These are phyloP conservation scores for Tholera decimalis DNA, from an alignment of 2,888 invertebrate genomes.

Conservation along the genomic window DNA sequence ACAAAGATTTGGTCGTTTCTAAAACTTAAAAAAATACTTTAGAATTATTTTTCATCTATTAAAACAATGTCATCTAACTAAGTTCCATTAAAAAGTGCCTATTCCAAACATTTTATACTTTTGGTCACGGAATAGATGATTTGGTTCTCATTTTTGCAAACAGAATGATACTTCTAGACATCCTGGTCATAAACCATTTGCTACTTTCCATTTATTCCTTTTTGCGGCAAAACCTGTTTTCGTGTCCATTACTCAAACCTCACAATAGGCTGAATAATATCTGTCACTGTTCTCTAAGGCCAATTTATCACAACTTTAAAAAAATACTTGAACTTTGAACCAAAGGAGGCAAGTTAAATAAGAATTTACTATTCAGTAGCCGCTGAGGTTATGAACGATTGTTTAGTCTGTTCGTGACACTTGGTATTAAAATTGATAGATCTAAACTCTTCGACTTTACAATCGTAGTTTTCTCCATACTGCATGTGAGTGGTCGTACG, in stretches of 20 bases:
- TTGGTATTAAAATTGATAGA: slow-evolving; percentile 57
- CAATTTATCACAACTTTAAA: slow-evolving; percentile 28
- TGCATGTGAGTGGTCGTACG: background rate
- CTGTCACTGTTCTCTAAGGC: slow-evolving; percentile 8
- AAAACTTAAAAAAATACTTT: too few relatives aligned
- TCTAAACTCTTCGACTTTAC: background rate
- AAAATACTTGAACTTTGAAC: slow-evolving; percentile 29
- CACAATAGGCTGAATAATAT: slow-evolving; percentile 2
- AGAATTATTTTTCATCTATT: too few relatives aligned
- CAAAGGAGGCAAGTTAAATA: slow-evolving; percentile 27
- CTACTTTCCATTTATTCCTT: background rate
- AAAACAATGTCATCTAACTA: too few relatives aligned
- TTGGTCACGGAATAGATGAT: too few relatives aligned
- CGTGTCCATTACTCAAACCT: background rate
- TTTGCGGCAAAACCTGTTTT: background rate
- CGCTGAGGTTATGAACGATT: slow-evolving; percentile 42
- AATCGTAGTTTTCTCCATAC: background rate
- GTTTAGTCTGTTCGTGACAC: slow-evolving; percentile 43
- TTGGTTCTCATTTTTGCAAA: too few relatives aligned
- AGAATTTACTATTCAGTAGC: slow-evolving; percentile 41
- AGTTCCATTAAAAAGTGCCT: too few relatives aligned
- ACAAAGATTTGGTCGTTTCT: too few relatives aligned
- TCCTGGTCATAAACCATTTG: too few relatives aligned
- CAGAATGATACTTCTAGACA: background rate
- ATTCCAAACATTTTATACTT: too few relatives aligned